Evolutionary conservation across 2,888 invertebrate genomes (phyloP), one percentile per base, ranked within the genome.

Genomic region (Macrophya annulata): DNA sequence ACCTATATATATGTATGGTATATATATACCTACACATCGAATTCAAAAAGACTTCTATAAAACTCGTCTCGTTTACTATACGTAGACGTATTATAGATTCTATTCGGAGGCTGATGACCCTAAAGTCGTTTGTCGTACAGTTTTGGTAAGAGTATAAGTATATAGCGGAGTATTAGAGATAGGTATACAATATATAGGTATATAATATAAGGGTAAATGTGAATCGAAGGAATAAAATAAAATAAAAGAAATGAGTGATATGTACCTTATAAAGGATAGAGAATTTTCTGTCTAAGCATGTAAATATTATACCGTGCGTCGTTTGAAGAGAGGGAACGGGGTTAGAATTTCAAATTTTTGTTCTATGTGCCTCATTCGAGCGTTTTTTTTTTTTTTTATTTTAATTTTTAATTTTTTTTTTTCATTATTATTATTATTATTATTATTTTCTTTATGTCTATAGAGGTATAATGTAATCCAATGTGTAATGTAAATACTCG

Each of bases 291-390:
- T 55, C 2, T 55, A 55, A 55, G 55, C 55, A 55, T 55, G n/a
- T 55, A 55, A 55, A 55, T 55, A 55, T 31, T 55, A 55, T 4
- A n/a, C 55, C n/a, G 6, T 55, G n/a, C 55, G 17, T 55, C n/a
- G n/a, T 31, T 31, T 31, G 31, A 31, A 5, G 10, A 55, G 55
- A n/a, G n/a, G n/a, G 55, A 55, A 55, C 55, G 55, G 55, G 55
- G 55, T n/a, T 55, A n/a, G 55, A 55, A 55, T 55, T 55, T 55
- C n/a, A 55, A 55, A 55, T 55, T 55, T 55, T 17, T 17, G 55
- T 55, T 55, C n/a, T n/a, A 6, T n/a, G 8, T 1, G n/a, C n/a
- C n/a, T 55, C 55, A 55, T 55, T 55, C 55, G 8, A 55, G 5
- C n/a, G 55, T 55, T 55, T 55, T n/a, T 31, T 31, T 31, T 31